Conservation (phyloP, 2,113 vertebrate genomes). For the Arvicanthis niloticus region DNA sequence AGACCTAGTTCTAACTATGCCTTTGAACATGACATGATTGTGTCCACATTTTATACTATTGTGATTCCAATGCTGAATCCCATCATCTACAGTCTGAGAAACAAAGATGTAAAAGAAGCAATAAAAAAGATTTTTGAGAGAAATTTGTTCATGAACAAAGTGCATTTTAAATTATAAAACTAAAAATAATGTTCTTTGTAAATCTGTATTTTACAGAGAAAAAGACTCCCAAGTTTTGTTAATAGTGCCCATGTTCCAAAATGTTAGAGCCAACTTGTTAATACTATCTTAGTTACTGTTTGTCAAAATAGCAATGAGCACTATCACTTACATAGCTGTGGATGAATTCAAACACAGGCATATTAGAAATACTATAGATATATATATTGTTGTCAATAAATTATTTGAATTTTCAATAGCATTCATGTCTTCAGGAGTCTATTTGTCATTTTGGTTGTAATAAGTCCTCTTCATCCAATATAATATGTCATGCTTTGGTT, state of each 20-base stretch:
- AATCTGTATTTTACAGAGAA: neutral
- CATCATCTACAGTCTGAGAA: constrained; percentile 68
- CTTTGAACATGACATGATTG: constrained; percentile 26
- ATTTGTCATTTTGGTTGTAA: neutral
- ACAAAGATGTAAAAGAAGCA: constrained; percentile 66
- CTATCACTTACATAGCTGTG: too few species aligned
- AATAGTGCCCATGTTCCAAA: neutral
- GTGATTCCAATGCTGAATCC: constrained; percentile 72
- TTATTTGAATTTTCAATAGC: neutral
- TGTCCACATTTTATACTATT: constrained; percentile 63
- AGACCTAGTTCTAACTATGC: constrained; percentile 55
- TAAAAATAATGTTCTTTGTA: neutral
- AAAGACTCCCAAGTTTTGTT: neutral
- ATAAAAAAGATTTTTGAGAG: neutral
- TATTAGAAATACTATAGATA: neutral
- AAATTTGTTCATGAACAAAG: neutral
- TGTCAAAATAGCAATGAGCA: neutral
- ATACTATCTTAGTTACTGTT: neutral
- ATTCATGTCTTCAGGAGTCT: neutral
- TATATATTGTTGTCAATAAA: neutral
- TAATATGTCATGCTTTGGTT: neutral
- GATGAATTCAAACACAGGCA: neutral
- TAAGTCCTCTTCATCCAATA: neutral
- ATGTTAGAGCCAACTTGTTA: neutral
- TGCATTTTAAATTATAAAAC: neutral